phyloP scores from a whole-genome alignment of 2,888 invertebrate genomes.

The Brenthis ino region DNA sequence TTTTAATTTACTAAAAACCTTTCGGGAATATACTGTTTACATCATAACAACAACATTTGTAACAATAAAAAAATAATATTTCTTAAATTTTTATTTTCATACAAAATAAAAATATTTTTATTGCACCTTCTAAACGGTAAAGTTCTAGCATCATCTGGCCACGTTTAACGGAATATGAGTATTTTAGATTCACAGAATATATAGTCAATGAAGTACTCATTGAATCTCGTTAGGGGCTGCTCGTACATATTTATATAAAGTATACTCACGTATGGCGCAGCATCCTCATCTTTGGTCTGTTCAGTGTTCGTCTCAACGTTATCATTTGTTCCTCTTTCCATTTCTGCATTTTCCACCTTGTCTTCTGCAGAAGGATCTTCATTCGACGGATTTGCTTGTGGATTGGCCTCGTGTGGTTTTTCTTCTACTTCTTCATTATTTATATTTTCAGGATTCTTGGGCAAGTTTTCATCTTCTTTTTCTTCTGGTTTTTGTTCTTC shows the following conservation, averaged over 20 bases:
- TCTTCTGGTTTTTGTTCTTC: slow-evolving; percentile 37
- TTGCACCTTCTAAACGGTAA: no score
- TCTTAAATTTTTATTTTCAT: no score
- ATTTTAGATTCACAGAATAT: no score
- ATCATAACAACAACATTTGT: no score
- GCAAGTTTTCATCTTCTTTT: slow-evolving; percentile 61
- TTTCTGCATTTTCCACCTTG: slow-evolving; percentile 76
- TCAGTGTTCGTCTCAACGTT: slow-evolving; percentile 77
- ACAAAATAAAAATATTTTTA: no score
- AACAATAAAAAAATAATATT: no score
- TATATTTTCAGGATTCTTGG: slow-evolving; percentile 68
- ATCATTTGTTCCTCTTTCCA: slow-evolving; percentile 72
- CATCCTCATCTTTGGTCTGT: slow-evolving; percentile 70
- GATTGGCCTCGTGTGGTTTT: slow-evolving; percentile 73
- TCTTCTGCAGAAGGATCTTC: slow-evolving; percentile 75
- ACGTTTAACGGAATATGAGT: no score
- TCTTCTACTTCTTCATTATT: slow-evolving; percentile 70
- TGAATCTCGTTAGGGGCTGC: not conserved
- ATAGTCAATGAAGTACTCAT: no score
- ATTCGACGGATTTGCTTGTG: slow-evolving; percentile 76
- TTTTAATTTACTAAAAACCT: no score
- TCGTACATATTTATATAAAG: not conserved
- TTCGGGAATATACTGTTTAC: no score
- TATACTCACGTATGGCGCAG: slow-evolving; percentile 67
- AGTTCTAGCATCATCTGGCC: no score